Conservation (phyloP, 2,797 vertebrate species). For the Glyptemys insculpta region DNA sequence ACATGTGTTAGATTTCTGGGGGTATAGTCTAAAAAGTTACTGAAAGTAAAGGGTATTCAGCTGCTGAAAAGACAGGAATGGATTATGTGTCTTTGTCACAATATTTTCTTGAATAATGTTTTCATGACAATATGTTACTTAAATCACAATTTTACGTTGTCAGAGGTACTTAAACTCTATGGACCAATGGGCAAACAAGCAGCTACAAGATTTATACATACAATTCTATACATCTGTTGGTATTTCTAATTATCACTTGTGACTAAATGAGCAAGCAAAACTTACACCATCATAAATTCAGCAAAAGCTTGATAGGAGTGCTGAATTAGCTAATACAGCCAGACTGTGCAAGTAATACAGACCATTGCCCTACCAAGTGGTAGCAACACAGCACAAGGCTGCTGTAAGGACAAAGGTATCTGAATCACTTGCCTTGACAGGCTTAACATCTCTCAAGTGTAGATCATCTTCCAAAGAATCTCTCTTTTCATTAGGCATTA, state of each 20-base stretch:
- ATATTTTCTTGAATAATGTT: not conserved
- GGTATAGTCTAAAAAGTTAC: not conserved
- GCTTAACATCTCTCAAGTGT: not conserved
- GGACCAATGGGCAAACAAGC: not conserved
- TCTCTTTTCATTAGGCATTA: not conserved
- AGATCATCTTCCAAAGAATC: not conserved
- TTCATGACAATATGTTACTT: not conserved
- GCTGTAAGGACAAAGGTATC: not conserved
- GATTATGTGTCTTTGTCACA: not conserved
- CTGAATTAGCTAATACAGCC: not conserved
- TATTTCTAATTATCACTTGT: not conserved
- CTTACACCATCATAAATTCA: not conserved
- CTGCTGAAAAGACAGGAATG: not conserved
- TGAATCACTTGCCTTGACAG: not conserved
- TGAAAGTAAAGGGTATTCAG: not conserved
- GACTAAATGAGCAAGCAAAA: not conserved
- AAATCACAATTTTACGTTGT: not conserved
- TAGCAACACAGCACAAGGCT: not conserved
- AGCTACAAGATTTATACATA: not conserved
- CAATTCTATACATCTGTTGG: not conserved
- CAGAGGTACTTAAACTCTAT: not conserved
- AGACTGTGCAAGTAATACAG: not conserved
- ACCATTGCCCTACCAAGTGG: not conserved
- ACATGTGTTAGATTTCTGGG: not conserved
- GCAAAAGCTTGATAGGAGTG: not conserved